A percentile compares a stretch with the other conserved stretches of the same genome.
These are phyloP conservation scores for Sinohyriopsis cumingii DNA, from an alignment of 2,888 invertebrate species.

Conservation along the genomic window DNA sequence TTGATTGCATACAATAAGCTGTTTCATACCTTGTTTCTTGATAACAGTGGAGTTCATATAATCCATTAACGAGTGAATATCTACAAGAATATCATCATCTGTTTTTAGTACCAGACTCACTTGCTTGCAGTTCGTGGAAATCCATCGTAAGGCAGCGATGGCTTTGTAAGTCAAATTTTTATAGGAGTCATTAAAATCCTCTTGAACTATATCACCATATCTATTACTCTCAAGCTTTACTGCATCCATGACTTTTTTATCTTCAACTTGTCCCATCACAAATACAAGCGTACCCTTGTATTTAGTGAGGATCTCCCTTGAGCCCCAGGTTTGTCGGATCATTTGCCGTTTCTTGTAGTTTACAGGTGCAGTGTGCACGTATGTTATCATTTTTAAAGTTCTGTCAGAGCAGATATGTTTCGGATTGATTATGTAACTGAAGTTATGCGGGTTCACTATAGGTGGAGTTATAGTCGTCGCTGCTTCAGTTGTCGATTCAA, in stretches of 20 bases:
- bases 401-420: conserved; percentile 37
- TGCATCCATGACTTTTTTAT: conserved; percentile 48
- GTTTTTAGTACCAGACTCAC: conserved; percentile 71
- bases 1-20: conserved; percentile 68
- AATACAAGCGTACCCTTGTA: conserved; percentile 63
- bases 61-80: conserved; percentile 72
- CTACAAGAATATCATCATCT: conserved; percentile 74
- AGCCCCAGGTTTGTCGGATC: conserved; percentile 69
- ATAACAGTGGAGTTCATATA: conserved; percentile 38
- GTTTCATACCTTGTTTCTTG: conserved; percentile 27
- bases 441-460: conserved; percentile 57
- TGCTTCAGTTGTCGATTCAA: not conserved
- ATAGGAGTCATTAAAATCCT: conserved; percentile 72
- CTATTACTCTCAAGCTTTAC: conserved; percentile 60
- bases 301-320: conserved; percentile 47
- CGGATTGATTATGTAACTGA: conserved; percentile 55
- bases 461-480: conserved; percentile 10
- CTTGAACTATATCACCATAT: conserved; percentile 69
- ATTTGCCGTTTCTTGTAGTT: conserved; percentile 65
- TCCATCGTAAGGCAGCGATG: conserved; percentile 72
- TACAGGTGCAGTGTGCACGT: conserved; percentile 68
- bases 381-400: conserved; percentile 60
- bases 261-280: conserved; percentile 60
- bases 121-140: conserved; percentile 66
- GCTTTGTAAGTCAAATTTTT: conserved; percentile 73